A percentile compares a stretch with the other conserved stretches of the same genome.
These are phyloP conservation scores for Trichonephila inaurata DNA, from an alignment of 1,140 invertebrate species.

Conservation along the genomic window DNA sequence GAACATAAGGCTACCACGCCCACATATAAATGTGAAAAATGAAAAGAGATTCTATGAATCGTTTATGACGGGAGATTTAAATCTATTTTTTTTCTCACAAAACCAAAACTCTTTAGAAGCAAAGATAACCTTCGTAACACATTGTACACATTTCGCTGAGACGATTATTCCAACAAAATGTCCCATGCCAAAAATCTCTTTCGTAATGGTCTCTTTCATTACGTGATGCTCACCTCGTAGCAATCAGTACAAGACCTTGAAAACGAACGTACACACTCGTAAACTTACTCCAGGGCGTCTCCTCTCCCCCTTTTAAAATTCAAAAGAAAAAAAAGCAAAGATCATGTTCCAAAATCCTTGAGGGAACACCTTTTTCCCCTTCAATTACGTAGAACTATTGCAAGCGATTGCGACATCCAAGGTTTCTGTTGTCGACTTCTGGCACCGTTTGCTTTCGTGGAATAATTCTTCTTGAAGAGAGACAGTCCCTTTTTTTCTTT, in stretches of 20 bases:
- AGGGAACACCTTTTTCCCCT: background rate
- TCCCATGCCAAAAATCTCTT: too few relatives aligned
- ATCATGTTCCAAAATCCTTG: slow-evolving; percentile 19
- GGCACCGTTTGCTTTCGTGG: background rate
- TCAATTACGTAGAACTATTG: slow-evolving; percentile 9
- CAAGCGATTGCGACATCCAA: background rate
- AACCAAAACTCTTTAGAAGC: too few relatives aligned
- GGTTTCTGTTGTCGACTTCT: background rate
- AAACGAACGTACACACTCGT: background rate
- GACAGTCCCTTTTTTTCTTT: background rate
- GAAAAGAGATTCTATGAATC: too few relatives aligned
- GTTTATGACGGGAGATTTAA: too few relatives aligned
- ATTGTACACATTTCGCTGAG: too few relatives aligned
- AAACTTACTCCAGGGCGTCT: background rate
- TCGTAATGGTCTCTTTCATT: too few relatives aligned
- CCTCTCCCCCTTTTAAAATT: background rate
- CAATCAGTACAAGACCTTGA: background rate
- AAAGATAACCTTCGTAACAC: too few relatives aligned
- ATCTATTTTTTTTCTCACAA: too few relatives aligned
- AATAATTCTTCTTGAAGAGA: background rate
- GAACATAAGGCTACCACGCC: too few relatives aligned
- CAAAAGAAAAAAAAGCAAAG: background rate
- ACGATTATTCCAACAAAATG: too few relatives aligned
- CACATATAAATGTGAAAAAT: too few relatives aligned
- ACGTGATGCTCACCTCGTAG: background rate